These are phyloP conservation scores for Drosophila kikkawai DNA, from an alignment of 1,140 invertebrate species.

Conservation along the genomic window DNA sequence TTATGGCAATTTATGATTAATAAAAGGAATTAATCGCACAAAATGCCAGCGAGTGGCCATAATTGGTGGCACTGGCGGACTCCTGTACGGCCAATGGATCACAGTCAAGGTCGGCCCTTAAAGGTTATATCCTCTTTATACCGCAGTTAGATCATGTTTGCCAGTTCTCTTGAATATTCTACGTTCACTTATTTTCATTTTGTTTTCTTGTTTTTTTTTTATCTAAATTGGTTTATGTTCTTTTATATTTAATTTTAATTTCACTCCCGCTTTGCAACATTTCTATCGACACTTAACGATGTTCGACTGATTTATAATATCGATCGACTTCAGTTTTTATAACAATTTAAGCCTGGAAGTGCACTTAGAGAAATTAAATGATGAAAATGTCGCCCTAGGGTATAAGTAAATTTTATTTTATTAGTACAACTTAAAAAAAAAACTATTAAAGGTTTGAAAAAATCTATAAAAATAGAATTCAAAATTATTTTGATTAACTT, in stretches of 20 bases:
- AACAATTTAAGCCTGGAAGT: slow-evolving; percentile 3
- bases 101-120: slow-evolving; percentile 24
- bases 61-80: slow-evolving; percentile 22
- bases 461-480: no score
- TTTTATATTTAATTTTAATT: background rate
- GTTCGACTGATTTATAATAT: slow-evolving; percentile 15
- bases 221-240: background rate
- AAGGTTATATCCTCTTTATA: background rate
- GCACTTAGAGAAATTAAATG: slow-evolving; percentile 1
- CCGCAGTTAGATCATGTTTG: background rate
- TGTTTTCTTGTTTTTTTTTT: background rate
- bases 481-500: background rate
- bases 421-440: background rate
- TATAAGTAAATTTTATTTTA: background rate
- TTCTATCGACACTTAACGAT: background rate
- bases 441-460: no score
- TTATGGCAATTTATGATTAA: slow-evolving; percentile 76
- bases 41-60: slow-evolving; percentile 28
- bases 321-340: slow-evolving; percentile 9
- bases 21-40: slow-evolving; percentile 60
- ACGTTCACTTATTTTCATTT: background rate
- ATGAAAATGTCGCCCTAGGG: background rate
- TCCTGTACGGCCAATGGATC: slow-evolving; percentile 11
- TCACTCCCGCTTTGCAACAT: slow-evolving; percentile 8
- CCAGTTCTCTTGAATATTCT: background rate